Percentiles rank a stretch among this genome's conserved stretches.
Conservation (phyloP, 2,888 invertebrate genomes). For the Alviniconcha strummeri region DNA sequence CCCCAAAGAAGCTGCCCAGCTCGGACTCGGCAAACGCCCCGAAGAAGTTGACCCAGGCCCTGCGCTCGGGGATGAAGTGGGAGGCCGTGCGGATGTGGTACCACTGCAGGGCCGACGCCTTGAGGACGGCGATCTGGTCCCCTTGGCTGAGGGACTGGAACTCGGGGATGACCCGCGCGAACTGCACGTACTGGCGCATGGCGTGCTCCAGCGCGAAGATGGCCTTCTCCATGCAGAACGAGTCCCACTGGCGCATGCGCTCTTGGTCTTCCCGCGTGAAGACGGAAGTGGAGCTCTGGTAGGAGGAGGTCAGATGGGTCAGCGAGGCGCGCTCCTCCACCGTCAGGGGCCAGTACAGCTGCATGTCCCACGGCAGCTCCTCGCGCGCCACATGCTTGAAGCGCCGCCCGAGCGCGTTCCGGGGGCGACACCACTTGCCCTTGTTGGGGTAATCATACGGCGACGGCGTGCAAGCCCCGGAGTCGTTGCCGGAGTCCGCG, state of each 20-base stretch:
- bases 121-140: constrained; percentile 90
- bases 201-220: constrained; percentile 81
- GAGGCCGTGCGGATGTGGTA: constrained; percentile 83
- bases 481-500: not conserved
- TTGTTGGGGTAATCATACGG: constrained; percentile 3
- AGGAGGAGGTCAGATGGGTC: constrained; percentile 11
- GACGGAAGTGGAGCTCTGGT: not conserved
- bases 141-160: constrained; percentile 96
- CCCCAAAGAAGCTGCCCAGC: constrained; percentile 87
- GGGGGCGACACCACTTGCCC: constrained; percentile 12
- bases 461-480: not conserved
- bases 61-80: constrained; percentile 90
- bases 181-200: constrained; percentile 83
- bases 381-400: constrained; percentile 28
- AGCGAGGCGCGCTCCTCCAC: constrained; percentile 20
- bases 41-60: constrained; percentile 85
- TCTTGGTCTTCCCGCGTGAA: not conserved
- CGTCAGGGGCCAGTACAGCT: constrained; percentile 31
- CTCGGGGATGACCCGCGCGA: constrained; percentile 79
- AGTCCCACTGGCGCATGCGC: constrained; percentile 2
- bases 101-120: constrained; percentile 78
- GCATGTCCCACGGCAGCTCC: constrained; percentile 31
- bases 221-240: constrained; percentile 19
- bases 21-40: constrained; percentile 89
- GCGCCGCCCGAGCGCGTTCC: constrained; percentile 4